A percentile compares a stretch with the other conserved stretches of the same genome.
phyloP scores from a whole-genome alignment of 1,140 invertebrate species.

The Lucilia sericata region DNA sequence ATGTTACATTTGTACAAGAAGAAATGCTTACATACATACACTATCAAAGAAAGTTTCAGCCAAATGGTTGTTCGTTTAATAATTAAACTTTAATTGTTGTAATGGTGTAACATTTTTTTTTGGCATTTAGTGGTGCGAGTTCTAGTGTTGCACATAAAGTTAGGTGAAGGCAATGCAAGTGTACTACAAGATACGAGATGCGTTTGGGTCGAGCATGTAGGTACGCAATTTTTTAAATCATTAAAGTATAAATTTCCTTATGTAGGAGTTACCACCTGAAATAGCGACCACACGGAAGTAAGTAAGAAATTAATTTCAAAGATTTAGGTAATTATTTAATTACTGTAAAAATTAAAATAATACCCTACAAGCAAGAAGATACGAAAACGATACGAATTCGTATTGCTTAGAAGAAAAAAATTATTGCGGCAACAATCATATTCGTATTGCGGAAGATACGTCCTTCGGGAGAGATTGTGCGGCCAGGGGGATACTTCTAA shows the following conservation, averaged over 20 bases:
- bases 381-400: no score
- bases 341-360: not conserved
- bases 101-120: constrained; percentile 19
- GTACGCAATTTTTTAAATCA: not conserved
- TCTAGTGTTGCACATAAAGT: not conserved
- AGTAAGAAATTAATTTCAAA: not conserved
- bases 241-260: not conserved
- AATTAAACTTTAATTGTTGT: no score
- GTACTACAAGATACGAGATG: no score
- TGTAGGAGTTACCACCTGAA: not conserved
- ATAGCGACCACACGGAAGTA: not conserved
- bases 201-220: not conserved
- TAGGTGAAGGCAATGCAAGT: not conserved
- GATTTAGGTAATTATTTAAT: not conserved
- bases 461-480: no score
- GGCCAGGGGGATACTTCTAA: no score
- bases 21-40: no score
- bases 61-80: constrained; percentile 3
- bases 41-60: constrained; percentile 3
- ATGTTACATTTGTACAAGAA: no score
- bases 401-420: no score
- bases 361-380: no score
- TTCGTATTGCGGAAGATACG: no score
- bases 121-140: constrained; percentile 5
- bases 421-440: no score